These are phyloP conservation scores for Amblyjoppa fuscipennis DNA, from an alignment of 2,888 invertebrate genomes.

Conservation along the genomic window DNA sequence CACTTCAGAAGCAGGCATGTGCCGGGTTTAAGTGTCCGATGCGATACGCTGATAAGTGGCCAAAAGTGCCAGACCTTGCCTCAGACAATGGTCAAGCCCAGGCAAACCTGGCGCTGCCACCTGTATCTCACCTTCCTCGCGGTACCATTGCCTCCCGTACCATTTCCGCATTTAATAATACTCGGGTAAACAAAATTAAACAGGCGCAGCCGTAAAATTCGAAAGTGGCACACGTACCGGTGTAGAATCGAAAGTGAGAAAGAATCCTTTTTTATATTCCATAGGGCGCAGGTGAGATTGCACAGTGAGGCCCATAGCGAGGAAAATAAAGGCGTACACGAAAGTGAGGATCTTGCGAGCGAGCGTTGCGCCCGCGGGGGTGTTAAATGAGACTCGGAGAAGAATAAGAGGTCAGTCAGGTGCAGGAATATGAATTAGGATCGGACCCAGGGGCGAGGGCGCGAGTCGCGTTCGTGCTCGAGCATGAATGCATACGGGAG, in stretches of 20 bases:
- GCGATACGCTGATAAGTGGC: background rate
- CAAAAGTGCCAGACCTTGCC: background rate
- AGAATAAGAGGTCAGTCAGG: constrained; percentile 83
- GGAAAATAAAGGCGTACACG: constrained; percentile 55
- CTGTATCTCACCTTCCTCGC: constrained; percentile 52
- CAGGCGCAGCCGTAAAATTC: constrained; percentile 73
- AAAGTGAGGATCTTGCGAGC: constrained; percentile 54
- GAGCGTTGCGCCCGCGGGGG: constrained; percentile 82
- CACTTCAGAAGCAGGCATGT: background rate
- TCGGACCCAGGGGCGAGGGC: constrained; percentile 22
- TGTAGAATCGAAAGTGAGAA: constrained; percentile 68
- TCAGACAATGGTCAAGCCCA: constrained; percentile 32
- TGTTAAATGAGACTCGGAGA: constrained; percentile 83
- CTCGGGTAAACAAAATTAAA: constrained; percentile 81
- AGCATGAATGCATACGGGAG: constrained; percentile 47
- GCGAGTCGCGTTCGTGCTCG: constrained; percentile 16
- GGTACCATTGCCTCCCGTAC: constrained; percentile 25
- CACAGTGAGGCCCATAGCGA: constrained; percentile 31
- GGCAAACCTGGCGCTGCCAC: constrained; percentile 44
- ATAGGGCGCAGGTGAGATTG: constrained; percentile 69
- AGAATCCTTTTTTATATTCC: constrained; percentile 11
- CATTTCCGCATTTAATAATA: constrained; percentile 78
- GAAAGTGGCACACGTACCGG: constrained; percentile 70
- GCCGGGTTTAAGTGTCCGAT: background rate
- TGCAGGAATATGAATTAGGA: constrained; percentile 82